Base-by-base conservation (phyloP, 2,797 vertebrate genomes). In the Arremon aurantiirostris region DNA sequence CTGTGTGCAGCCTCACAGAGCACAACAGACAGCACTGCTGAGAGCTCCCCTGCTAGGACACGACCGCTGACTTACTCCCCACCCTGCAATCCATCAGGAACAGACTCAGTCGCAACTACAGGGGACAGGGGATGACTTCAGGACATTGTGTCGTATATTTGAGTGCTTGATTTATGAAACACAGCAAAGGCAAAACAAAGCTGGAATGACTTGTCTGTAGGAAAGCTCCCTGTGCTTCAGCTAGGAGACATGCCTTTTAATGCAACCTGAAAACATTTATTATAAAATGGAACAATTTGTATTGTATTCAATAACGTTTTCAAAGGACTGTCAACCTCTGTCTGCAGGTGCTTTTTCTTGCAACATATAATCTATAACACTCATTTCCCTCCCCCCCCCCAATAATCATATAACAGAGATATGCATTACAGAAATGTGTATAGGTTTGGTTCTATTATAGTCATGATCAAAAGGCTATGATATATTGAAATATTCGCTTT, bases 401-500 rank as follows among this genome's bases (percentile, higher is more conserved):
- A 66, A 22, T 92, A 95, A 91, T 86, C 96, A 94, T 91, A 94
- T 96, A 96, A 96, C 57, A 27, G 72, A 96, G 90, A 92, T 94
- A 94, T 93, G 84, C 90, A 93, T 98, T 98, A 96, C 39, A 71
- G 95, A 84, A 97, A 96, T 60, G 65, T 86, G 53, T 94, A 96
- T 97, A 96, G 41, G 86, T 96, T 96, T 96, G 90, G 96, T 90
- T 97, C 97, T 92, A 92, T 97, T 98, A 97, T 93, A 97, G 94
- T 97, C 96, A 94, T 93, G 96, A 98, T 97, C 97, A 97, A 97
- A 98, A 97, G 94, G 93, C 59, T 90, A 84, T 95, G 97, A 97
- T 97, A 96, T 96, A 96, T 96, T 97, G 98, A 98, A 98, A 97
- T 98, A 98, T 97, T 97, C 96, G 95, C 97, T 97, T 95, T 90